Base-by-base conservation (phyloP, 2,113 vertebrate genomes). In the Equus quagga region DNA sequence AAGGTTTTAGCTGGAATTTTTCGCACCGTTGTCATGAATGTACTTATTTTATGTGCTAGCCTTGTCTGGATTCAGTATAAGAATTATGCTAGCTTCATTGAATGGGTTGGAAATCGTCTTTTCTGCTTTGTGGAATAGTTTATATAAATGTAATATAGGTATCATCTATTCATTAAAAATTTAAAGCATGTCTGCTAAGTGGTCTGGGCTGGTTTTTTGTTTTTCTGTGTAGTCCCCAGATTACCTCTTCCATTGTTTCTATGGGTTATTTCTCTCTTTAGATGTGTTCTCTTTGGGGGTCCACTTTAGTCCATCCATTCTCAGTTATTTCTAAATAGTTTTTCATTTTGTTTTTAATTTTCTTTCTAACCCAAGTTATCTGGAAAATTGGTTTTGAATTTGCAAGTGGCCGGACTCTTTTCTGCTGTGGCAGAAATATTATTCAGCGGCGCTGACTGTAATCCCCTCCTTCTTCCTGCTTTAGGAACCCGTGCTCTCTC, bases 261-360 rank as follows among this genome's bases (percentile, higher is more conserved):
- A 2, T 3, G 26, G 23, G 75, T 49, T 14, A 21, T 72, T 76
- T 65, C 65, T 41, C 58, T 92, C 58, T 44, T 41, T 9, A 33
- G 24, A 33, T 11, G 9, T 81, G 64, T 67, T 36, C 33, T 85
- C 51, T 46, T 69, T 41, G 11, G 64, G 8, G 44, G 46, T 87
- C 41, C 8, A 49, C 76, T 87, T 81, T 13, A 33, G 26, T 54
- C 72, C 65, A n/a, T 21, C 79, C 56, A 0, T 62, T 94, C 91
- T 56, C 79, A 54, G 36, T 67, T n/a, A 62, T 49, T 64, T 44
- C 24, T 64, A 82, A 82, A 80, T 28, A 23, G 65, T 36, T 83
- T 83, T 80, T 86, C 15, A 83, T 70, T 96, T 91, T 64, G 65
- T 64, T 69, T 88, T 92, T 58, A 51, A 79, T 96, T 94, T 96